Percentiles rank a stretch among this genome's conserved stretches.
Conservation (phyloP, 2,797 vertebrate genomes). For the Dermochelys coriacea region DNA sequence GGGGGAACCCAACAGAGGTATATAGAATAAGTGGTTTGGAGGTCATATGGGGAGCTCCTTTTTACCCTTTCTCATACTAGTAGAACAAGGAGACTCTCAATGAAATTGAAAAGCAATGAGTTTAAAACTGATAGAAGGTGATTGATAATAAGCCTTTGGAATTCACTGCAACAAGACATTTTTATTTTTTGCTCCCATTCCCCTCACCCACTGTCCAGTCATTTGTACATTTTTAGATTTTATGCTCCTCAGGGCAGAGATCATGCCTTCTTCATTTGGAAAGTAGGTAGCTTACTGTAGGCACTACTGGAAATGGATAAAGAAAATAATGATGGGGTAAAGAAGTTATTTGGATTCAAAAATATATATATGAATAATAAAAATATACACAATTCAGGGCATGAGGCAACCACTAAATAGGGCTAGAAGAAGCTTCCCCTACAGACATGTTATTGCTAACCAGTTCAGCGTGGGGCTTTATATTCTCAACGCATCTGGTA, state of each 20-base stretch:
- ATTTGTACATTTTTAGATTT: not conserved
- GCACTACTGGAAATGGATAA: not conserved
- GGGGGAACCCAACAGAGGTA: not conserved
- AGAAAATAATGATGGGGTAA: not conserved
- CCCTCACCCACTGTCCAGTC: not conserved
- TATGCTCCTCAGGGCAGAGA: not conserved
- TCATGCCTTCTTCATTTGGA: not conserved
- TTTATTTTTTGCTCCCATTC: not conserved
- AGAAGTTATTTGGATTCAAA: not conserved
- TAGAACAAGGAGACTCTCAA: not conserved
- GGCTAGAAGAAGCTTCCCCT: not conserved
- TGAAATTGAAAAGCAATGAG: not conserved
- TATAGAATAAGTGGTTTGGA: not conserved
- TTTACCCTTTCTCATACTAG: not conserved
- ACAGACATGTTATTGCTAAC: not conserved
- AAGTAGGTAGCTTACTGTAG: not conserved
- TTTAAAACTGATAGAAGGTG: not conserved
- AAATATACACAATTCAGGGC: not conserved
- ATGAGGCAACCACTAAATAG: not conserved
- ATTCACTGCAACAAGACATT: not conserved
- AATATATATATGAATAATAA: not conserved
- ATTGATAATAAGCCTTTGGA: not conserved
- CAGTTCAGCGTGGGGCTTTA: not conserved
- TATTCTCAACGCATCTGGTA: not conserved
- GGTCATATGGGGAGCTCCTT: not conserved